Evolutionary conservation across 1,140 invertebrate species (phyloP), one percentile per base, ranked within the genome.

Genomic region (Caerostris extrusa): DNA sequence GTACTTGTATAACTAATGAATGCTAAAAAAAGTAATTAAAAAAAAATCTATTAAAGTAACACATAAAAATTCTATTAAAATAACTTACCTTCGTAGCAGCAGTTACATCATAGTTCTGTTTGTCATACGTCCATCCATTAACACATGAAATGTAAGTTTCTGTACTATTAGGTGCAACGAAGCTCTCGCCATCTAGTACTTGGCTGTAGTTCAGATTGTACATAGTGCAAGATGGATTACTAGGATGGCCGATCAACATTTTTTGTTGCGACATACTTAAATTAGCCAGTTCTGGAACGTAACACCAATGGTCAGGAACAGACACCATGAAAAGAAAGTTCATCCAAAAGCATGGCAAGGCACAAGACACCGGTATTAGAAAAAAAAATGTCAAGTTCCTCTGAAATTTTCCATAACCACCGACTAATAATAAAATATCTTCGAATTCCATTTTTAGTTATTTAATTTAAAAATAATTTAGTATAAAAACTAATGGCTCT

Each of bases 401-500:
- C 95, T 97, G 97, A 95, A 96, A 97, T 50, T 95, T 95, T 7
- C 97, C 97, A 90, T 97, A 96, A 95, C 97, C 97, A 5, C 97
- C 97, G n/a, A 97, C 96, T 95, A 97, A 96, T 56, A 96, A 95
- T 7, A 97, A 95, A 67, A 97, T 95, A 85, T 96, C 96, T 95
- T 97, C 97, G 93, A 97, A 97, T 95, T 97, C 96, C 96, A 97
- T 97, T 85, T 60, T 58, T 7, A 2, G 3, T 58, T 83, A 17
- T 17, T 17, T 67, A 0, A 12, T 61, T 61, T 61, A 6, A 61
- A 61, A 12, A 61, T 10, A 61, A 61, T 17, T 1, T 6, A 14
- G 5, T 67, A 6, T 67, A 17, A 67, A 17, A 67, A 67, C 14
- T 17, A 64, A 17, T 17, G 61, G 61, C 12, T 67, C 17, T 4